Evolutionary conservation across 2,113 vertebrate species (phyloP).

Genomic region (Chlorodrepanis virens): DNA sequence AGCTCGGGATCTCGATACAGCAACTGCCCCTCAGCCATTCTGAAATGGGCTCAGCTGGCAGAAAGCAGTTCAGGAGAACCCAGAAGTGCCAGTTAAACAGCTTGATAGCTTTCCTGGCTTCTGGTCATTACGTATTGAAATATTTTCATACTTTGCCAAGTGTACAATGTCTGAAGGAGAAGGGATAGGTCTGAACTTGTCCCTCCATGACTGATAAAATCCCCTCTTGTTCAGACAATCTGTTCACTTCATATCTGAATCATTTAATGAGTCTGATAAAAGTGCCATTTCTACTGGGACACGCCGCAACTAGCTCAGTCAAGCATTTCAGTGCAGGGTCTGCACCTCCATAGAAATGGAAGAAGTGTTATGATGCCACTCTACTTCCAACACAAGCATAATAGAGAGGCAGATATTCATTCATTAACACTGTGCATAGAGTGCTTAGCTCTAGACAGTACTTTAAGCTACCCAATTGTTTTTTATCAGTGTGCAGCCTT

Average conservation of each 20-base stretch:
- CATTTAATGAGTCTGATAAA: neutral
- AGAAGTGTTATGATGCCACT: neutral
- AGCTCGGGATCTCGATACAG: neutral
- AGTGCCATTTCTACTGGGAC: neutral
- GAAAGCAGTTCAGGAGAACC: neutral
- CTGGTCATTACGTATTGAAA: neutral
- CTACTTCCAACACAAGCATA: neutral
- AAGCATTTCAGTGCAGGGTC: neutral
- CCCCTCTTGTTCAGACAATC: neutral
- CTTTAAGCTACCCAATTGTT: neutral
- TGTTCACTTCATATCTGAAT: neutral
- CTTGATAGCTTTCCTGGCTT: neutral
- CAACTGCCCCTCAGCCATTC: neutral
- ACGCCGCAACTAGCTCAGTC: neutral
- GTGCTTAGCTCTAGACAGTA: neutral
- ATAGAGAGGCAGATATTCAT: neutral
- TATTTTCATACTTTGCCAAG: neutral
- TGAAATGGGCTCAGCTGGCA: neutral
- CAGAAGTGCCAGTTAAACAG: neutral
- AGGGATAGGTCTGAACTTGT: neutral
- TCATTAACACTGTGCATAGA: rapidly evolving
- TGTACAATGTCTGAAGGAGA: neutral
- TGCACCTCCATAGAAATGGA: neutral
- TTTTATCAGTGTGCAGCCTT: neutral
- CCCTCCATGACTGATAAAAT: neutral